Conservation (phyloP, 2,888 invertebrate species). For the Pyrocoelia pectoralis region DNA sequence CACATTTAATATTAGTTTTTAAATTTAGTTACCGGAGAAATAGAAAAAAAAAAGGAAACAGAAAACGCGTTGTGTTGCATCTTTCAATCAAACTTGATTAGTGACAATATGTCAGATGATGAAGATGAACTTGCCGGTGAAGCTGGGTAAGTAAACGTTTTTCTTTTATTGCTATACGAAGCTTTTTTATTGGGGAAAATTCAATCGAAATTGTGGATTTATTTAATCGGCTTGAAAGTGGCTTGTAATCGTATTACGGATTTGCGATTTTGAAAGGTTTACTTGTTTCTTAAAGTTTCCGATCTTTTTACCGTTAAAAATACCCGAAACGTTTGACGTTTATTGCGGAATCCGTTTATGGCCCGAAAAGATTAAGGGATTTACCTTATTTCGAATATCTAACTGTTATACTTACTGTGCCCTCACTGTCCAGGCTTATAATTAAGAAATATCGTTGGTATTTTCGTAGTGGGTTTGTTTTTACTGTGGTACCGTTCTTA, state of each 20-base stretch:
- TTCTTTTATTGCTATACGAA: not conserved
- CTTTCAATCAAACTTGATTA: slow-evolving; percentile 11
- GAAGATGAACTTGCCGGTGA: slow-evolving; percentile 12
- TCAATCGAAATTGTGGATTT: not conserved
- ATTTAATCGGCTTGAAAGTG: not conserved
- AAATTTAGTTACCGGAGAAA: not conserved
- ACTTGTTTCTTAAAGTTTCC: slow-evolving; percentile 1
- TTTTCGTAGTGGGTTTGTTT: too few relatives aligned
- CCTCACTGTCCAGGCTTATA: too few relatives aligned
- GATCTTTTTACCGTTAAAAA: too few relatives aligned
- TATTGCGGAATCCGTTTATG: too few relatives aligned
- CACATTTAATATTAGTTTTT: not conserved
- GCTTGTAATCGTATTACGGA: too few relatives aligned
- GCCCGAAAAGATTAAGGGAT: too few relatives aligned
- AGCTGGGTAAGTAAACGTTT: slow-evolving; percentile 3
- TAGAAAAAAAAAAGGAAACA: not conserved
- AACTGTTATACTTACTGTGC: too few relatives aligned
- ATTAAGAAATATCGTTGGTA: too few relatives aligned
- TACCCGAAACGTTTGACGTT: too few relatives aligned
- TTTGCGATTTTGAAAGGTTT: not conserved
- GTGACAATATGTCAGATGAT: slow-evolving; percentile 21
- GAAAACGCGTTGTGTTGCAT: not conserved
- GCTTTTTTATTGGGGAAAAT: not conserved
- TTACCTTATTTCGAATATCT: too few relatives aligned
- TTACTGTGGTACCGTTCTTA: too few relatives aligned